phyloP scores from a whole-genome alignment of 2,797 vertebrate species.

The Micropoecilia bifurca region DNA sequence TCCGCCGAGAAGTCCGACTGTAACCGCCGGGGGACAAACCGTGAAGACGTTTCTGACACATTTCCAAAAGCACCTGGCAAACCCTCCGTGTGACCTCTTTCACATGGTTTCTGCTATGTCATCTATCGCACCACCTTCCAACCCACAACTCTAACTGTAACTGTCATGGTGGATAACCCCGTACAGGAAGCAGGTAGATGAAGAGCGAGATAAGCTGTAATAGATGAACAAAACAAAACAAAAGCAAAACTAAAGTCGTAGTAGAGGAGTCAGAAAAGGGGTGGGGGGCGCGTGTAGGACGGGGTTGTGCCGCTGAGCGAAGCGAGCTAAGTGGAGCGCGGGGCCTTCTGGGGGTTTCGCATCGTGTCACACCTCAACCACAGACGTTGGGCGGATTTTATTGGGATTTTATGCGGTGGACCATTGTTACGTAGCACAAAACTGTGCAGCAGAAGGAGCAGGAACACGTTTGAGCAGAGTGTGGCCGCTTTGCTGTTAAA shows the following conservation, averaged over 20 bases:
- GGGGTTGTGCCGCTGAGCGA: background rate
- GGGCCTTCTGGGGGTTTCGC: background rate
- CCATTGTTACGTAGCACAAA: background rate
- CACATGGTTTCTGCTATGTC: background rate
- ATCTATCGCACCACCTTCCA: background rate
- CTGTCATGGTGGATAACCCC: background rate
- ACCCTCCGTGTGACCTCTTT: background rate
- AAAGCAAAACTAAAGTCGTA: background rate
- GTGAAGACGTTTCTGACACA: constrained; percentile 1
- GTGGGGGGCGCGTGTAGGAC: background rate
- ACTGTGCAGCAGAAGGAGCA: background rate
- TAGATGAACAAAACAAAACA: background rate
- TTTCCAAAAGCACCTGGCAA: background rate
- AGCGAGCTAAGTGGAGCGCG: background rate
- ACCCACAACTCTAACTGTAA: background rate
- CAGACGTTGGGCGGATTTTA: background rate
- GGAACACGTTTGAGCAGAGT: background rate
- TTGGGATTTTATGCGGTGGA: background rate
- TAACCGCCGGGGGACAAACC: background rate
- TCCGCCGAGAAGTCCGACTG: background rate
- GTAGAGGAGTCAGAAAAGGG: background rate
- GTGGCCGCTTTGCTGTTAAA: background rate
- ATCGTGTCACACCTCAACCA: background rate
- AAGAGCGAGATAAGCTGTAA: background rate
- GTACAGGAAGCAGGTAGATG: background rate